Base-by-base conservation (phyloP, 2,888 invertebrate species). In the Drosophila sordidula region DNA sequence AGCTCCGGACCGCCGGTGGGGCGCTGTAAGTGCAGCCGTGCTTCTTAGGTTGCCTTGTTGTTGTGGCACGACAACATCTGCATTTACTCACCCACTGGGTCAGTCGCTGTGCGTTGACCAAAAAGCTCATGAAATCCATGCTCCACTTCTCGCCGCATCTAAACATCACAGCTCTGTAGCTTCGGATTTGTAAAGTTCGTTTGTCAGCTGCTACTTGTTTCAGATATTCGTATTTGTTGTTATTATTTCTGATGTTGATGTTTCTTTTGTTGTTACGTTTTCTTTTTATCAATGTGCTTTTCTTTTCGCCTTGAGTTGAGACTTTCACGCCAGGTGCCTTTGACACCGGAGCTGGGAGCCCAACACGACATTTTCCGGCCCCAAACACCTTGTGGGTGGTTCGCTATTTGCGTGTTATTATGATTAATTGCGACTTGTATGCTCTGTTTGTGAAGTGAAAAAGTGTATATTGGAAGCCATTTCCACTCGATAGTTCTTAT, bases 1-100 rank as follows among this genome's bases (percentile, higher is more conserved):
- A 49, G 26, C 8, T 67, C 45, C 3, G 45, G 34, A 5, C 59
- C 45, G 26, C 32, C 49, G 4, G 12, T 42, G 12, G 62, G 46
- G 1, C 49, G 75, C 78, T 75, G 78, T 42, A 47, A 52, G 12
- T 57, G 32, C 36, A 71, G 25, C 12, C 16, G 22, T 56, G 14
- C 3, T 12, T 8, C 18, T 22, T 29, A 12, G 26, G 12, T n/a
- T 22, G 47, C 25, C 42, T 50, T 14, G 41, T 18, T 34, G 5
- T 12, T 9, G 25, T 32, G 36, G 18, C 14, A 8, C 22, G 3
- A 11, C 39, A 16, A 22, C 9, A 4, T 22, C 11, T 18, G 11
- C 38, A 9, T 51, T 11, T 49, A 66, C 76, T 80, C 36, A 77
- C 76, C 77, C 80, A 67, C 1, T 76, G 39, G 0, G 36, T 62